Conservation (phyloP, 1,140 invertebrate genomes). For the Condylostylus longicornis region DNA sequence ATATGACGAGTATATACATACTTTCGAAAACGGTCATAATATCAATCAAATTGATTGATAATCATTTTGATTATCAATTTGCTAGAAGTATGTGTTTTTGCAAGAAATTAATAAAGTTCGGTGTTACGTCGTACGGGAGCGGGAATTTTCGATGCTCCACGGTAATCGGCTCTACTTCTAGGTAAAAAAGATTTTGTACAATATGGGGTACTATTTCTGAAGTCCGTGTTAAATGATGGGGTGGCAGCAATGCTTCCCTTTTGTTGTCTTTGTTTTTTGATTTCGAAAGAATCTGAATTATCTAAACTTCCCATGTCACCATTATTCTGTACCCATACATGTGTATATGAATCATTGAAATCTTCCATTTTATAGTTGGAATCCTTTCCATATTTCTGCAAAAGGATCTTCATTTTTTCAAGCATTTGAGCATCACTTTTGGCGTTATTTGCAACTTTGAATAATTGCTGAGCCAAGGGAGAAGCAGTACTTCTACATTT, state of each 20-base stretch:
- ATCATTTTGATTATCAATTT: no score
- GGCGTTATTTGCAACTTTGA: slow-evolving; percentile 49
- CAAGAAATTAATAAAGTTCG: slow-evolving; percentile 32
- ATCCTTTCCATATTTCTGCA: slow-evolving; percentile 17
- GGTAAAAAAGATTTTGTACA: slow-evolving; percentile 17
- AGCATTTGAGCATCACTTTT: slow-evolving; percentile 52
- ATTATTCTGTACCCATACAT: slow-evolving; percentile 58
- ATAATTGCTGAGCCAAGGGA: slow-evolving; percentile 51
- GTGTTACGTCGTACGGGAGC: slow-evolving; percentile 29
- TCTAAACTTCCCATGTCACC: slow-evolving; percentile 40
- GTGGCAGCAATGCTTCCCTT: slow-evolving; percentile 29
- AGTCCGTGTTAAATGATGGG: slow-evolving; percentile 24
- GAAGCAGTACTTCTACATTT: slow-evolving; percentile 40
- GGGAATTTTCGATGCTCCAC: slow-evolving; percentile 29
- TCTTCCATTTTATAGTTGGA: slow-evolving; percentile 29
- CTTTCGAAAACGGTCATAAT: no score
- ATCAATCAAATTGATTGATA: no score
- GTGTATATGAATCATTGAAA: no score
- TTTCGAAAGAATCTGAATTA: slow-evolving; percentile 17
- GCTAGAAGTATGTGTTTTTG: no score
- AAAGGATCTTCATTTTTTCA: slow-evolving; percentile 52
- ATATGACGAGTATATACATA: no score
- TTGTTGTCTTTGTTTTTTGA: slow-evolving; percentile 21
- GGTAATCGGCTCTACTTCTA: slow-evolving; percentile 16
- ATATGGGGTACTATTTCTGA: slow-evolving; percentile 6